phyloP scores from a whole-genome alignment of 2,888 invertebrate genomes.

The Thereva nobilitata region DNA sequence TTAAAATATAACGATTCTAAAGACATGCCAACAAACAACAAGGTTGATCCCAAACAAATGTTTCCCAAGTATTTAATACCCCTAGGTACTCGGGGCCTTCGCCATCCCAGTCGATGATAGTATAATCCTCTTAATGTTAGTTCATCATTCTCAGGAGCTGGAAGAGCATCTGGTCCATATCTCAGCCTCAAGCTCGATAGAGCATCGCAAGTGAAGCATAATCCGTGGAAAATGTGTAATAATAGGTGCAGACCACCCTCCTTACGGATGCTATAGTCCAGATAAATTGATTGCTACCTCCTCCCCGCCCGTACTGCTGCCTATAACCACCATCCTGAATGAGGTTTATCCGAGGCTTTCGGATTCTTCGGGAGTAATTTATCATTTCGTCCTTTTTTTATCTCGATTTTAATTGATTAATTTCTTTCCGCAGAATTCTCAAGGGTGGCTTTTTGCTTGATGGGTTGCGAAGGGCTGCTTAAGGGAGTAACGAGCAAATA shows the following conservation, averaged over 20 bases:
- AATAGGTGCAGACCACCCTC: slow-evolving; percentile 32
- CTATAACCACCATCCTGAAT: neutral
- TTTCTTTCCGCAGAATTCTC: slow-evolving; percentile 23
- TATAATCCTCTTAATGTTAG: slow-evolving; percentile 39
- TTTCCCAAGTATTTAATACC: neutral
- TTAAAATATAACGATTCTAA: too few relatives aligned
- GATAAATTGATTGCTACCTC: slow-evolving; percentile 34
- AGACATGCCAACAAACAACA: slow-evolving; percentile 17
- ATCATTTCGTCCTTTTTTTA: slow-evolving; percentile 33
- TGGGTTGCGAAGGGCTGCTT: neutral
- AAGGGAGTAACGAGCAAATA: too few relatives aligned
- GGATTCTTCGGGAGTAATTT: slow-evolving; percentile 19
- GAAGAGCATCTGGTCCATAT: slow-evolving; percentile 26
- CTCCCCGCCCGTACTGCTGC: neutral
- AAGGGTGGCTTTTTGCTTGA: neutral
- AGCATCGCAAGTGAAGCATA: slow-evolving; percentile 18
- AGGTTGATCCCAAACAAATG: slow-evolving; percentile 9
- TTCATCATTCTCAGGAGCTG: slow-evolving; percentile 35
- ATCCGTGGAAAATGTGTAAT: slow-evolving; percentile 38
- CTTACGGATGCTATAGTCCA: slow-evolving; percentile 5
- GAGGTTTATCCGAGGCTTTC: slow-evolving; percentile 6
- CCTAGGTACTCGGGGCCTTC: neutral
- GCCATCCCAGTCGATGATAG: slow-evolving; percentile 31
- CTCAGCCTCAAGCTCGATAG: slow-evolving; percentile 17
- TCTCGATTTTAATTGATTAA: slow-evolving; percentile 36